Evolutionary conservation across 2,113 vertebrate species (phyloP).

Genomic region (Alligator sinensis): DNA sequence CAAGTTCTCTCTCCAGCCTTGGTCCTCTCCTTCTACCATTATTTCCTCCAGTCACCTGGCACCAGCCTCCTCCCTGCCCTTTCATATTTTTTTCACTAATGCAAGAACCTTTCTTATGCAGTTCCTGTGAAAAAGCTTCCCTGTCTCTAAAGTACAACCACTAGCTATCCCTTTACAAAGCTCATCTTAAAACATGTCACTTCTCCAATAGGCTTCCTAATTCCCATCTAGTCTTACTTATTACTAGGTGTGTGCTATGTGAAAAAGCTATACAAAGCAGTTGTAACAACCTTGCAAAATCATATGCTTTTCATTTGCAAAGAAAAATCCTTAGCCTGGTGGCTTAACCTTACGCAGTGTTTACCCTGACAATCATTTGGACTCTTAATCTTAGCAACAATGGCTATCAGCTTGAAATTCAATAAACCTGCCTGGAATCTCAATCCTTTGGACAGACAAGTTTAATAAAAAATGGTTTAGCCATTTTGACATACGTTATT

Average conservation of each 20-base stretch:
- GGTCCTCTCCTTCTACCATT: fast-evolving
- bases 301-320: neutral
- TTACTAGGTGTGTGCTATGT: neutral
- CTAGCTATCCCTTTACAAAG: neutral
- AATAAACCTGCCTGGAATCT: conserved; percentile 37
- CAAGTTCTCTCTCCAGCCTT: neutral
- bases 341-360: neutral
- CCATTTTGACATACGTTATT: conserved; percentile 20
- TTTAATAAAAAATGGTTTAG: conserved; percentile 64
- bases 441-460: neutral
- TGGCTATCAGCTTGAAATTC: conserved; percentile 16
- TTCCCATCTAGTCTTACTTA: neutral
- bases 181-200: neutral
- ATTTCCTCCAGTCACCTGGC: neutral
- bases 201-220: neutral
- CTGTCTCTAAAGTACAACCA: neutral
- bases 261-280: neutral
- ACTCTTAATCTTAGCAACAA: conserved; percentile 60
- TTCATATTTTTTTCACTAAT: neutral
- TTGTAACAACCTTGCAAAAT: neutral
- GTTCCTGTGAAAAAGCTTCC: neutral
- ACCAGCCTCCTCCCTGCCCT: neutral
- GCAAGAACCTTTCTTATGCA: fast-evolving
- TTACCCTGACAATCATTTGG: conserved; percentile 49
- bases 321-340: conserved; percentile 26